Evolutionary conservation across 2,797 vertebrate species (phyloP).

Genomic region (Valencia hispanica): DNA sequence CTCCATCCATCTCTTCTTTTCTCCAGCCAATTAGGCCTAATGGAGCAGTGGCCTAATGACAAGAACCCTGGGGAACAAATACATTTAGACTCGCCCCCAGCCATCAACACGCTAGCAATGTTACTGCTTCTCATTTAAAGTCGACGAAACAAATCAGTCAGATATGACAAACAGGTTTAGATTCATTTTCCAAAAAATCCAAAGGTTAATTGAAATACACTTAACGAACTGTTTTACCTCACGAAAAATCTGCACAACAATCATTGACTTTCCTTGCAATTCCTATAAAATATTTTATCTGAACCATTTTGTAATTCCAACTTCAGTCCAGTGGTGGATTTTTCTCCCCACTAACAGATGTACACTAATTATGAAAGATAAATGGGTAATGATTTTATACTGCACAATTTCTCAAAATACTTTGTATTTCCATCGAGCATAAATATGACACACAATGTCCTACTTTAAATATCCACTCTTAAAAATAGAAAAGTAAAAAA

Average conservation of each 20-base stretch:
- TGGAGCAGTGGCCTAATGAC: constrained; percentile 75
- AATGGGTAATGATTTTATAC: background rate
- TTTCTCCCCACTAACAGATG: background rate
- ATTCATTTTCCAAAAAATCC: background rate
- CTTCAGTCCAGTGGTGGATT: background rate
- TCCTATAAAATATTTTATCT: background rate
- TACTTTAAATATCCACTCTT: background rate
- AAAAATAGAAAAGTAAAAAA: background rate
- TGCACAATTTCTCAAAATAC: background rate
- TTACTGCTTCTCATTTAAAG: constrained; percentile 54
- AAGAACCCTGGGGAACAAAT: constrained; percentile 70
- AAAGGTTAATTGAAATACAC: background rate
- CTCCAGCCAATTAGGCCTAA: constrained; percentile 77
- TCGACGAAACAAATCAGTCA: constrained; percentile 39
- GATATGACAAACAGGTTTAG: constrained; percentile 11
- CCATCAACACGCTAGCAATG: constrained; percentile 34
- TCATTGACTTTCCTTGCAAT: background rate
- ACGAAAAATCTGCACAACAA: background rate
- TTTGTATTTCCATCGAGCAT: background rate
- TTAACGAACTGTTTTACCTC: background rate
- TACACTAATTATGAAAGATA: background rate
- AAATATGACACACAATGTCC: background rate
- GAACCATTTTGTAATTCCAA: background rate
- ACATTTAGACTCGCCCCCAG: constrained; percentile 72
- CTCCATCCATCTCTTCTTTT: constrained; percentile 51